A percentile compares a stretch with the other conserved stretches of the same genome.
These are phyloP conservation scores for Lycaena phlaeas DNA, from an alignment of 2,888 invertebrate species.

Conservation along the genomic window DNA sequence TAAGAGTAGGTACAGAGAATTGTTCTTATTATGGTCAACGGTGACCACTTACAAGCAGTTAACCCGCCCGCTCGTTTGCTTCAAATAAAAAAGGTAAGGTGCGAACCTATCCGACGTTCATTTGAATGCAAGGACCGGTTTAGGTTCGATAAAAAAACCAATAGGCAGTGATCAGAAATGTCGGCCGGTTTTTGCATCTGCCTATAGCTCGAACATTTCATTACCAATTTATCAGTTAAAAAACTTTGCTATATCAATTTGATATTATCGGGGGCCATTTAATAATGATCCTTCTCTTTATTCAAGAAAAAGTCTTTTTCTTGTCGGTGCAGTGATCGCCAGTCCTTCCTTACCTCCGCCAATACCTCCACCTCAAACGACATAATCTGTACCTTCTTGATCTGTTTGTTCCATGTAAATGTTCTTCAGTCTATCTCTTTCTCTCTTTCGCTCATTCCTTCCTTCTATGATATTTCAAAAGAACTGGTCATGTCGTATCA, in stretches of 20 bases:
- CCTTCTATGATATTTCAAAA: too few species aligned
- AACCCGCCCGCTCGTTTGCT: slow-evolving; percentile 4
- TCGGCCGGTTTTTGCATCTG: slow-evolving; percentile 32
- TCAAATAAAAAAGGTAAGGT: slow-evolving; percentile 22
- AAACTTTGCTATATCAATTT: slow-evolving; percentile 7
- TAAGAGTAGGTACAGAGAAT: too few species aligned
- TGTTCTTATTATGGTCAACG: slow-evolving; percentile 6
- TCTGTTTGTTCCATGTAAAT: too few species aligned
- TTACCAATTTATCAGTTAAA: slow-evolving; percentile 8
- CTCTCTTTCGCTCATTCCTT: too few species aligned
- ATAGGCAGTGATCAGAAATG: slow-evolving; percentile 33
- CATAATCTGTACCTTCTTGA: too few species aligned
- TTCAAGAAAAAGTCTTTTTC: too few species aligned
- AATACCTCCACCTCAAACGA: too few species aligned
- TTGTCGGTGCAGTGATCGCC: too few species aligned
- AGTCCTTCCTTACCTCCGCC: too few species aligned
- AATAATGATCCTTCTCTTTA: too few species aligned
- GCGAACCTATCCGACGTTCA: slow-evolving; percentile 44
- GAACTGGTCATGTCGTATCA: too few species aligned
- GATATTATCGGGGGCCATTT: slow-evolving; percentile 1
- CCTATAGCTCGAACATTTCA: slow-evolving; percentile 14
- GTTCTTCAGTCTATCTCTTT: too few species aligned
- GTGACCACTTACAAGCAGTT: slow-evolving; percentile 8
- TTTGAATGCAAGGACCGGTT: slow-evolving; percentile 51
- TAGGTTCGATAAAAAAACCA: slow-evolving; percentile 33